These are phyloP conservation scores for Marronus borbonicus DNA, from an alignment of 2,888 invertebrate species.

Conservation along the genomic window DNA sequence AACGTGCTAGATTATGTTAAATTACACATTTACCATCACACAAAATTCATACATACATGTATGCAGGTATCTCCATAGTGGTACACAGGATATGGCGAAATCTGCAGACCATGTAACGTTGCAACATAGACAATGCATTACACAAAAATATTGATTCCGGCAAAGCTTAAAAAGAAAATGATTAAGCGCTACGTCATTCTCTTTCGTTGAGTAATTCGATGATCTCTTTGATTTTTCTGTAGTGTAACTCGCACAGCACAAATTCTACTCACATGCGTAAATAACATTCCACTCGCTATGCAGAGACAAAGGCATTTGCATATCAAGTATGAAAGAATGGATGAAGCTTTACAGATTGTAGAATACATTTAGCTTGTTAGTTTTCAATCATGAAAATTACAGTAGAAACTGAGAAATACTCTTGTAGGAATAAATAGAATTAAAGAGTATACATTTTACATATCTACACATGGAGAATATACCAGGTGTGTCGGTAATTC, in stretches of 20 bases:
- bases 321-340: neutral
- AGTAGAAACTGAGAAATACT: too few relatives aligned
- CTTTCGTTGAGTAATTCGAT: neutral
- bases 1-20: too few relatives aligned
- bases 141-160: neutral
- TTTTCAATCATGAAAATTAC: too few relatives aligned
- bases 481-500: too few relatives aligned
- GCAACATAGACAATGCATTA: neutral
- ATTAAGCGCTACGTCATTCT: neutral
- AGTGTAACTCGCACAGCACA: neutral
- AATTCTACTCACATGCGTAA: constrained; percentile 2
- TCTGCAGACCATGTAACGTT: neutral
- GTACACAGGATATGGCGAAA: neutral
- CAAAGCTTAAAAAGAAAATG: neutral
- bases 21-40: too few relatives aligned
- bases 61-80: neutral
- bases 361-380: neutral
- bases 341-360: neutral
- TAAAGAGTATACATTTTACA: too few relatives aligned
- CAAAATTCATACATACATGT: neutral
- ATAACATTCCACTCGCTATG: neutral
- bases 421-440: too few relatives aligned
- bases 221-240: neutral
- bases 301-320: constrained; percentile 6
- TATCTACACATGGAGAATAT: too few relatives aligned